These are phyloP conservation scores for Anomalospiza imberbis DNA, from an alignment of 2,797 vertebrate genomes.

Conservation along the genomic window DNA sequence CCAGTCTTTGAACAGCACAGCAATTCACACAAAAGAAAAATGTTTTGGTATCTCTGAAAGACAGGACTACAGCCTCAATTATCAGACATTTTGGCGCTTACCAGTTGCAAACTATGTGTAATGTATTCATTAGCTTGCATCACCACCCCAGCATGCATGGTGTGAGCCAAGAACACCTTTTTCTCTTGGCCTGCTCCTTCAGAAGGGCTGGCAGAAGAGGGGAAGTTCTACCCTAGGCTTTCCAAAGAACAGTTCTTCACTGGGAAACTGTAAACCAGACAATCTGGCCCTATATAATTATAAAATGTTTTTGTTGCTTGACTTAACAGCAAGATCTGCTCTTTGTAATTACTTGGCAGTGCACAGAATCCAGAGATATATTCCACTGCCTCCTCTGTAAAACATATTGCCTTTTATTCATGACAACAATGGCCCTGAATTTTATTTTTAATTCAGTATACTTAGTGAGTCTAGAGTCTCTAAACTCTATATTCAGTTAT, in stretches of 20 bases:
- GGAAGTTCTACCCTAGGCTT: not conserved
- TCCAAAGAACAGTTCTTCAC: not conserved
- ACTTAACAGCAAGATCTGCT: not conserved
- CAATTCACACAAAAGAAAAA: not conserved
- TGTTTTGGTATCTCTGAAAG: not conserved
- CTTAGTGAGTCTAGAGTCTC: not conserved
- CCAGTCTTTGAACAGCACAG: not conserved
- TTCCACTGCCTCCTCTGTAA: not conserved
- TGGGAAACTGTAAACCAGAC: not conserved
- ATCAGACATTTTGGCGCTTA: not conserved
- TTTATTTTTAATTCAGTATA: not conserved
- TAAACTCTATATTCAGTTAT: not conserved
- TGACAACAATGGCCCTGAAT: not conserved
- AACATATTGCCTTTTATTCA: not conserved
- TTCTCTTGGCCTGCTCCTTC: not conserved
- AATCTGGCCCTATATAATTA: not conserved
- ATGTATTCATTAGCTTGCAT: not conserved
- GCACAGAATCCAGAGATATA: not conserved
- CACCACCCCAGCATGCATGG: fast-evolving
- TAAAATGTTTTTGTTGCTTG: not conserved
- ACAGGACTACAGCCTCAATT: not conserved
- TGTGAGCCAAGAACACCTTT: not conserved
- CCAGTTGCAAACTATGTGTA: not conserved
- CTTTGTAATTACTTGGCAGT: not conserved
- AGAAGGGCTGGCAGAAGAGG: not conserved